Percentiles rank a stretch among this genome's conserved stretches.
Conservation (phyloP, 1,140 invertebrate genomes). For the Ephestia elutella region DNA sequence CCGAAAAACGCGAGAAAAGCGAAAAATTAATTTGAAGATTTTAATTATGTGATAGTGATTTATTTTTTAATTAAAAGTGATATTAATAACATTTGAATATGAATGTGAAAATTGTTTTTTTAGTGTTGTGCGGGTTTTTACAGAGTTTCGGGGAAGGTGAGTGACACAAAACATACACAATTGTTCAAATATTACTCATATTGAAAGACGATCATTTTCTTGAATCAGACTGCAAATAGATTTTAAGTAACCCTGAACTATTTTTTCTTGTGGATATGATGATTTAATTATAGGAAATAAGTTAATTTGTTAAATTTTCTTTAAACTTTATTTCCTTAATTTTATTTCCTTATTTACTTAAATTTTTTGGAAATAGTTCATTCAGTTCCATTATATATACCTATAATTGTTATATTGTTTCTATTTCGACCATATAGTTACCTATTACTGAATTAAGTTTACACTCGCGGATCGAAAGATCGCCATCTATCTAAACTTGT, state of each 20-base stretch:
- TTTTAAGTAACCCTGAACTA: background rate
- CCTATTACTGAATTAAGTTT: no score
- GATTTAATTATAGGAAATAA: no score
- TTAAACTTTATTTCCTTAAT: no score
- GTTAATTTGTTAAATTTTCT: no score
- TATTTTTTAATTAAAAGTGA: slow-evolving; percentile 1
- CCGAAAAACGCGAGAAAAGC: background rate
- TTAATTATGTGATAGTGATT: slow-evolving; percentile 10
- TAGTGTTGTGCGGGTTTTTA: slow-evolving; percentile 32
- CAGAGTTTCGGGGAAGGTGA: slow-evolving; percentile 29
- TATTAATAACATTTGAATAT: slow-evolving; percentile 22
- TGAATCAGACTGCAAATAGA: background rate
- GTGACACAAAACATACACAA: slow-evolving; percentile 18
- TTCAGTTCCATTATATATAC: no score
- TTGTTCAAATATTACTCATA: slow-evolving; percentile 25
- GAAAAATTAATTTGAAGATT: background rate
- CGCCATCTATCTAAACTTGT: no score
- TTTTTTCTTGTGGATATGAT: no score
- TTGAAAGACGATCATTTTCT: background rate
- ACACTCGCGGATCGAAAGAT: no score
- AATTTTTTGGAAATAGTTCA: no score
- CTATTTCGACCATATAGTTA: no score
- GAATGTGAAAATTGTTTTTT: slow-evolving; percentile 28
- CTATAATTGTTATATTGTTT: no score
- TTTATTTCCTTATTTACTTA: no score